Percentiles rank a stretch among this genome's conserved stretches.
These are phyloP conservation scores for Drosophila ohnishii DNA, from an alignment of 1,140 invertebrate species.

Conservation along the genomic window DNA sequence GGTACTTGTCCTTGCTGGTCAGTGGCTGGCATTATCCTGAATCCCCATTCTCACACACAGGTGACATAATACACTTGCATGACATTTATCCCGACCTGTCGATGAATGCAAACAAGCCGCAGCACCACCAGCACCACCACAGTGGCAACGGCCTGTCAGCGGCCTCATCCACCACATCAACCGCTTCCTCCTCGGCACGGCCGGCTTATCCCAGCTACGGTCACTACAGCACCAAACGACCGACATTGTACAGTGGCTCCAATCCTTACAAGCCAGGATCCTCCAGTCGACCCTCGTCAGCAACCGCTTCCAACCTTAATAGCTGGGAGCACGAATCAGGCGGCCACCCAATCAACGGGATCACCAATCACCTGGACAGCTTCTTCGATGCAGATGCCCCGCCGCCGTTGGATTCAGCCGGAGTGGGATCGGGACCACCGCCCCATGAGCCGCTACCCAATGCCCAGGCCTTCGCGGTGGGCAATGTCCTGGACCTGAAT, in stretches of 20 bases:
- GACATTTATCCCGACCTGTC: slow-evolving; percentile 82
- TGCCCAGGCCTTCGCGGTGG: slow-evolving; percentile 75
- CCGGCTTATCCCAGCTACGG: slow-evolving; percentile 62
- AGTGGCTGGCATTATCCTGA: slow-evolving; percentile 18
- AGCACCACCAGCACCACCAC: slow-evolving; percentile 49
- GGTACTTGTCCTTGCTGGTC: not conserved
- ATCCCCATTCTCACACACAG: slow-evolving; percentile 74
- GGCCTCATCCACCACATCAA: slow-evolving; percentile 43
- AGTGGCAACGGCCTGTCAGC: slow-evolving; percentile 62
- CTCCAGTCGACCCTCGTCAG: slow-evolving; percentile 37
- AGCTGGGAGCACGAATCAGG: slow-evolving; percentile 79
- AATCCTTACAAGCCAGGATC: slow-evolving; percentile 67
- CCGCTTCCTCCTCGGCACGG: slow-evolving; percentile 41
- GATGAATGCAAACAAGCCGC: slow-evolving; percentile 67
- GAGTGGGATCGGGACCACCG: slow-evolving; percentile 13
- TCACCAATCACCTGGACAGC: slow-evolving; percentile 80
- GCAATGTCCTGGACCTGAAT: slow-evolving; percentile 77
- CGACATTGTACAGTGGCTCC: slow-evolving; percentile 38
- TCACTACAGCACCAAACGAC: slow-evolving; percentile 77
- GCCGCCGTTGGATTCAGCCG: slow-evolving; percentile 10
- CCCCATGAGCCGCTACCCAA: slow-evolving; percentile 55
- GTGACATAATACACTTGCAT: slow-evolving; percentile 83
- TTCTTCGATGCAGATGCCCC: slow-evolving; percentile 74
- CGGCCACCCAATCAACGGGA: slow-evolving; percentile 59
- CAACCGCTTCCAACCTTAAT: slow-evolving; percentile 40